These are phyloP conservation scores for Mythimna vitellina DNA, from an alignment of 2,888 invertebrate species.

Conservation along the genomic window DNA sequence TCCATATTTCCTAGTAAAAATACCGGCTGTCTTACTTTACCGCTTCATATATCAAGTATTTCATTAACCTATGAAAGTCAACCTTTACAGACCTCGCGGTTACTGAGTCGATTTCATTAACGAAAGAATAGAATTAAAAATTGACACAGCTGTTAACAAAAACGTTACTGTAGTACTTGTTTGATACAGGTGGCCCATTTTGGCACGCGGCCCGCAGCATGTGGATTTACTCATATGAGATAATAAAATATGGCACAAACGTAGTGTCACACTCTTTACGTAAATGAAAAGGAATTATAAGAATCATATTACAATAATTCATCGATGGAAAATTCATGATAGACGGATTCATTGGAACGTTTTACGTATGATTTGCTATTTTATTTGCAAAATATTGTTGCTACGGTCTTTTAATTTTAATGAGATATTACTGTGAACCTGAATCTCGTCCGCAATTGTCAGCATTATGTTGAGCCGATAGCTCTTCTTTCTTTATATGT, in stretches of 20 bases:
- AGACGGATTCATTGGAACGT: constrained; percentile 29
- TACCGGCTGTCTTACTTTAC: constrained; percentile 42
- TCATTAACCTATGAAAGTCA: constrained; percentile 47
- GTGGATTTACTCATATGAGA: constrained; percentile 31
- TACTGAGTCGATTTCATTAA: constrained; percentile 65
- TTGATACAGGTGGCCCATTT: constrained; percentile 68
- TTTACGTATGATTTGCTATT: constrained; percentile 24
- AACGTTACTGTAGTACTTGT: constrained; percentile 50
- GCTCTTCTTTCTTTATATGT: constrained; percentile 40
- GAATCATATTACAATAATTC: constrained; percentile 22
- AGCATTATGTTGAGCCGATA: constrained; percentile 16
- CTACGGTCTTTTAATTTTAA: constrained; percentile 7
- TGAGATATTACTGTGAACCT: constrained; percentile 18
- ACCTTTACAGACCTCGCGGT: constrained; percentile 55
- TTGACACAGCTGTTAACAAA: constrained; percentile 73
- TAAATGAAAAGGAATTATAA: constrained; percentile 45
- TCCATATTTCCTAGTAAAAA: constrained; percentile 51
- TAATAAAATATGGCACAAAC: constrained; percentile 60
- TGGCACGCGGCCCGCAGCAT: constrained; percentile 62
- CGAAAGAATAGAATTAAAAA: constrained; percentile 57
- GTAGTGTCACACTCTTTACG: constrained; percentile 49
- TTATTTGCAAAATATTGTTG: constrained; percentile 38
- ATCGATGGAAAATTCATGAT: constrained; percentile 18
- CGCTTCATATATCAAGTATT: constrained; percentile 50
- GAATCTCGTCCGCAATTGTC: constrained; percentile 27